Evolutionary conservation across 2,113 vertebrate genomes (phyloP), one percentile per base, ranked within the genome.

Genomic region (Cariama cristata): DNA sequence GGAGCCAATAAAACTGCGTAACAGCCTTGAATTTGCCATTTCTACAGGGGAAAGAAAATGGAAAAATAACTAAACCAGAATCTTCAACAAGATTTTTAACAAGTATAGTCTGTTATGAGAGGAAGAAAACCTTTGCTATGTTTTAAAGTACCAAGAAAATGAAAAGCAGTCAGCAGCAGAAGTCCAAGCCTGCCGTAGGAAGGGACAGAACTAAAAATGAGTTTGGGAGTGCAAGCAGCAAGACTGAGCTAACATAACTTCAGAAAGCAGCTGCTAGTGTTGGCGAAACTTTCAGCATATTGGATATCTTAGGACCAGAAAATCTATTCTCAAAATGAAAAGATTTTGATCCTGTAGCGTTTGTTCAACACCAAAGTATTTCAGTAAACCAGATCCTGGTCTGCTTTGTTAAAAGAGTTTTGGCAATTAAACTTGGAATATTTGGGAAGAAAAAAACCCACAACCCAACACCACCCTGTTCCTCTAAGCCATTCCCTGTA

Each of bases 361-460:
- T 62, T 32, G 17, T 32, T 38, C 23, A n/a, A 6, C 5, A 2
- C 7, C 0, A 0, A n/a, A 21, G 16, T 44, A 8, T 50, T 62
- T 66, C 32, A 32, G 35, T 16, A n/a, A 68, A n/a, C 5, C 24
- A n/a, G 20, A 28, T 26, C 30, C 82, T 56, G 64, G 7, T 22
- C 27, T 23, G 58, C 42, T 60, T 26, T 62, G 40, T 13, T 42
- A n/a, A 58, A 32, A 53, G 38, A 55, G 71, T 21, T 69, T 11
- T 2, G 21, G 71, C 40, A 58, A 63, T 40, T 6, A 52, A 58
- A 35, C 35, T 47, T 32, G 56, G 22, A 28, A 21, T 59, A 12
- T 20, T 56, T 55, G 22, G 52, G 24, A 14, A 27, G 14, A 5
- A 4, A 17, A 27, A 26, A 22, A 3, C 3, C 3, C 9, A 10